These are phyloP conservation scores for Brotula barbata DNA, from an alignment of 2,797 vertebrate species.

Conservation along the genomic window DNA sequence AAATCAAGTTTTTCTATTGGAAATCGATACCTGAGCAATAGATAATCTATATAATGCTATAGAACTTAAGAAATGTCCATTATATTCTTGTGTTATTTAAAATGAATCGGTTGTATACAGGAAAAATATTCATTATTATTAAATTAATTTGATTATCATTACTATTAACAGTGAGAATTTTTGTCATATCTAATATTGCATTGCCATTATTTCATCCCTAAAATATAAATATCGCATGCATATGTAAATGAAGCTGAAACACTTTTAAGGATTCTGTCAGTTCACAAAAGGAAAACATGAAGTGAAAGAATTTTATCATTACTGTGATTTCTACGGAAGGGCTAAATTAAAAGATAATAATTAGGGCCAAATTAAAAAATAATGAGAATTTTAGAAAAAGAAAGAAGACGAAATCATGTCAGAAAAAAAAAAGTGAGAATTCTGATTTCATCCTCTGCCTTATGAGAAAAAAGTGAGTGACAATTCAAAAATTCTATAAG, in stretches of 20 bases:
- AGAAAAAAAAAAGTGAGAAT: too few relatives aligned
- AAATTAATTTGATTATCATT: too few relatives aligned
- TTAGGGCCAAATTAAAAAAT: too few relatives aligned
- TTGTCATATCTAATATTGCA: slow-evolving; percentile 6
- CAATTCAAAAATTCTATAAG: too few relatives aligned
- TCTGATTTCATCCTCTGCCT: too few relatives aligned
- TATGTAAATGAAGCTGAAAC: slow-evolving; percentile 8
- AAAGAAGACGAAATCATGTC: too few relatives aligned
- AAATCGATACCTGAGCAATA: slow-evolving; percentile 60
- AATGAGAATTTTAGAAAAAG: too few relatives aligned
- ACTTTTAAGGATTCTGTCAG: background rate
- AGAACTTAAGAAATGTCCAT: too few relatives aligned
- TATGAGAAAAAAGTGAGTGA: too few relatives aligned
- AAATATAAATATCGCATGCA: slow-evolving; percentile 40
- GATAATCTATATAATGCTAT: background rate
- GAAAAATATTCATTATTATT: too few relatives aligned
- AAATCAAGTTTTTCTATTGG: slow-evolving; percentile 8
- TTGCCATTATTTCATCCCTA: slow-evolving; percentile 1
- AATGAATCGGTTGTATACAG: slow-evolving; percentile 26
- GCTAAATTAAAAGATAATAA: too few relatives aligned
- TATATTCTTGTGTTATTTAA: slow-evolving; percentile 12
- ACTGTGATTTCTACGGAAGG: too few relatives aligned
- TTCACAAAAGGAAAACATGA: slow-evolving; percentile 13
- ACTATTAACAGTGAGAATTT: slow-evolving; percentile 8
- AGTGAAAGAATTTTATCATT: background rate